phyloP scores from a whole-genome alignment of 2,888 invertebrate genomes.

The Acleris holmiana region DNA sequence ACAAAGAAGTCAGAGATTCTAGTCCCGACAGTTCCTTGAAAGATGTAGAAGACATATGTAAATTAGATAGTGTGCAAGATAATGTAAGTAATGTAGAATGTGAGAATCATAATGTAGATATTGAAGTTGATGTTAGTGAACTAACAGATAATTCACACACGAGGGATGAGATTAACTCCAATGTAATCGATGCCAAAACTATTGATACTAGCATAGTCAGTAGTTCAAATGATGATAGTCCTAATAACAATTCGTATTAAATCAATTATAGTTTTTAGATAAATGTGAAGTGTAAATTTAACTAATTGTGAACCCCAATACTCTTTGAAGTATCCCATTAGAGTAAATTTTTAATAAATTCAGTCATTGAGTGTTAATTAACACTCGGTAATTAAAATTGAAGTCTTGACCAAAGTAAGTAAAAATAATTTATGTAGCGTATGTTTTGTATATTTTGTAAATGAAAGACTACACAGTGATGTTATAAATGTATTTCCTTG shows the following conservation, averaged over 20 bases:
- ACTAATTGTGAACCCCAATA: constrained; percentile 59
- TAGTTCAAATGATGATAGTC: constrained; percentile 68
- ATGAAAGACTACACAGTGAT: constrained; percentile 74
- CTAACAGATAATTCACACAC: constrained; percentile 54
- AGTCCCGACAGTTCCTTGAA: constrained; percentile 46
- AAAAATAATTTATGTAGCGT: constrained; percentile 40
- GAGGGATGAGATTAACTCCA: constrained; percentile 76
- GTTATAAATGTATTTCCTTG: constrained; percentile 19
- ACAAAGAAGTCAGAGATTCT: constrained; percentile 53
- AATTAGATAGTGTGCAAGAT: constrained; percentile 56
- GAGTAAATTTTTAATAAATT: constrained; percentile 44
- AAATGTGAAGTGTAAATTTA: constrained; percentile 46
- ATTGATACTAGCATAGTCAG: constrained; percentile 54
- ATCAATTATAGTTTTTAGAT: constrained; percentile 29
- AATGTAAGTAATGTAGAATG: constrained; percentile 56
- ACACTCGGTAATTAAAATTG: constrained; percentile 15
- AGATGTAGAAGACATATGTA: constrained; percentile 54
- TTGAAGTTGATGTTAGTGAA: constrained; percentile 41
- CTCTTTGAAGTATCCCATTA: constrained; percentile 56
- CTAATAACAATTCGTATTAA: constrained; percentile 77
- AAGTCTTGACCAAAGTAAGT: constrained; percentile 48
- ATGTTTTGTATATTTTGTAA: constrained; percentile 72
- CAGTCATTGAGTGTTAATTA: constrained; percentile 27
- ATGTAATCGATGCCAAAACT: constrained; percentile 63
- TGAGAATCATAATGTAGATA: constrained; percentile 51